Base-by-base conservation (phyloP, 23 tunicate species). In the Aplidium turbinatum region DNA sequence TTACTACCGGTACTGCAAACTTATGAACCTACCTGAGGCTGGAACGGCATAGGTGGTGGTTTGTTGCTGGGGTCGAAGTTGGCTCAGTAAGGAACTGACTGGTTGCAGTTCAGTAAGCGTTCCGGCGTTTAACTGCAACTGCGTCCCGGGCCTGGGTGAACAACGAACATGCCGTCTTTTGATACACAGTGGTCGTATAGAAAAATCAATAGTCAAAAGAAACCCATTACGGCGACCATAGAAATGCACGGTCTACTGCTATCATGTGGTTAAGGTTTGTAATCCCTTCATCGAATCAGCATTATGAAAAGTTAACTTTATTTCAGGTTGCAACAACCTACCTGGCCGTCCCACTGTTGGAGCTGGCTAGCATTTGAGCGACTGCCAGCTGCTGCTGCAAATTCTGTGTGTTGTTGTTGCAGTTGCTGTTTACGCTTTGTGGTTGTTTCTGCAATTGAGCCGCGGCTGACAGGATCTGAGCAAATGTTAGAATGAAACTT, bases 21-120 rank as follows among this genome's bases (percentile, higher is more conserved):
- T 7, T 36, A n/a, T 34, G 33, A 57, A 33, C 27, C 4, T 61
- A 47, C 62, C 39, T 50, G 75, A 29, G 13, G 78, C 32, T 7
- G 87, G 48, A 47, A 58, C 70, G 29, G 77, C 16, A 24, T 22
- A 70, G 38, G 18, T 31, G 7, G 58, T 36, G 13, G 58, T 22
- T 30, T 80, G 77, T 53, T 76, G 64, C 40, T 73, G 83, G 16
- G 96, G 87, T 52, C 97, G 65, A 30, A 81, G 58, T 46, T 84
- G 86, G 68, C 89, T 91, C 4, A 91, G 69, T 50, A 91, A 54
- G 13, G 97, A 80, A 47, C 91, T 78, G 36, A 91, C 97, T 24
- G 97, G 97, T 38, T 91, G 97, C 6, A 91, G 78, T 42, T 91
- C 97, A 11, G 91, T 91, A 21, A 88, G 76, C 1, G 83, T 82